A percentile compares a stretch with the other conserved stretches of the same genome.
phyloP scores from a whole-genome alignment of 2,888 invertebrate genomes.

The Drosophila meridiana region DNA sequence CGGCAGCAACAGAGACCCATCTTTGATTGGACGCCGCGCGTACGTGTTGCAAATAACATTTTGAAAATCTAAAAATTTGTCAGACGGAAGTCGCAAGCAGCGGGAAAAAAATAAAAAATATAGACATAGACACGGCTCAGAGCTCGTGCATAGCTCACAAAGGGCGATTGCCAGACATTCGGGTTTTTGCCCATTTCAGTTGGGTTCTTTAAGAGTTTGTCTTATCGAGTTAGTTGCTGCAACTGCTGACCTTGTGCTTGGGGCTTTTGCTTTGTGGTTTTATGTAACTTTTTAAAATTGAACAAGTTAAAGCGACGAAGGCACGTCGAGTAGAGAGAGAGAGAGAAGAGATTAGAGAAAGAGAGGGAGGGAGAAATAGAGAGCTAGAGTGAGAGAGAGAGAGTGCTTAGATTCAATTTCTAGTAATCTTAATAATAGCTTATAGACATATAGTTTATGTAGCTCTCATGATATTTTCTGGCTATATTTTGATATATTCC shows the following conservation, averaged over 20 bases:
- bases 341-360: not conserved
- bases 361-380: not conserved
- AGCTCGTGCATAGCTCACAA: slow-evolving; percentile 31
- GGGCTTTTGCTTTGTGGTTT: not conserved
- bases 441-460: too few relatives aligned
- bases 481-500: too few relatives aligned
- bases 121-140: not conserved
- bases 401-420: too few relatives aligned
- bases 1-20: not conserved
- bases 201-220: slow-evolving; percentile 7
- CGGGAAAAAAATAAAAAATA: slow-evolving; percentile 3
- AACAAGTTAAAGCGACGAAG: not conserved
- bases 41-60: slow-evolving; percentile 68
- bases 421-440: too few relatives aligned
- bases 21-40: slow-evolving; percentile 25
- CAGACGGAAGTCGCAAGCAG: slow-evolving; percentile 51
- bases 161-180: slow-evolving; percentile 10
- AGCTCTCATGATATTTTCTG: too few relatives aligned
- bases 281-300: slow-evolving; percentile 25
- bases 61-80: slow-evolving; percentile 57
- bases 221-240: slow-evolving; percentile 22
- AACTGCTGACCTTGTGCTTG: slow-evolving; percentile 31
- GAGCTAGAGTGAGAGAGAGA: not conserved
- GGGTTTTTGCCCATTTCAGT: not conserved
- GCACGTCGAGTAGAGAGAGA: not conserved